Percentiles rank a stretch among this genome's conserved stretches.
These are phyloP conservation scores for Brachyptera putata DNA, from an alignment of 2,888 invertebrate species.

Conservation along the genomic window DNA sequence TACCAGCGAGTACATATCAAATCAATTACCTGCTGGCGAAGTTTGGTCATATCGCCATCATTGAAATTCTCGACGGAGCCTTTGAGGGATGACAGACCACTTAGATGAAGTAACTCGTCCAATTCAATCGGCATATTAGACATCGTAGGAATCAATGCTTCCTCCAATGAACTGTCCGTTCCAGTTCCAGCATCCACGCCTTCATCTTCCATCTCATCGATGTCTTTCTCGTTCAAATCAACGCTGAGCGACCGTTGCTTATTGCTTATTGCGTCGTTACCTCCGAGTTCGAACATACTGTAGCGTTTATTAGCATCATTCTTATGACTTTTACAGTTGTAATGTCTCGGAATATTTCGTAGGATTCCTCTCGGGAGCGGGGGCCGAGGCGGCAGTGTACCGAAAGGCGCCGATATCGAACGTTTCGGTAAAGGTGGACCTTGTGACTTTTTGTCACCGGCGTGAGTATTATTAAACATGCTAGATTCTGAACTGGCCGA, in stretches of 20 bases:
- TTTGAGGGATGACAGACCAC: conserved; percentile 59
- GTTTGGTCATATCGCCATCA: conserved; percentile 64
- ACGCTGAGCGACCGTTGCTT: conserved; percentile 32
- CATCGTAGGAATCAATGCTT: neutral
- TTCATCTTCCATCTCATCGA: conserved; percentile 47
- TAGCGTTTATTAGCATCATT: conserved; percentile 58
- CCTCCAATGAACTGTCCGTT: conserved; percentile 32
- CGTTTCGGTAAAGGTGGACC: conserved; percentile 63
- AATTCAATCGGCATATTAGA: conserved; percentile 41
- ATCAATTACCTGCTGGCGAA: conserved; percentile 45
- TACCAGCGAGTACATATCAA: too few species aligned
- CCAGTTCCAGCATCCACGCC: conserved; percentile 38
- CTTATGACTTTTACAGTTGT: conserved; percentile 48
- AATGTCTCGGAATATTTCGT: conserved; percentile 54
- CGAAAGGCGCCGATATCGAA: conserved; percentile 58
- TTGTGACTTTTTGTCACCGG: conserved; percentile 46
- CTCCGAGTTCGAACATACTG: conserved; percentile 75
- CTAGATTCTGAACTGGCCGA: conserved; percentile 71
- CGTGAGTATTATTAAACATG: conserved; percentile 44
- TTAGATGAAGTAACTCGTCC: conserved; percentile 66
- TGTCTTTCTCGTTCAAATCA: conserved; percentile 44
- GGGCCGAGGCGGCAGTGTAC: conserved; percentile 62
- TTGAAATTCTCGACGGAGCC: conserved; percentile 45
- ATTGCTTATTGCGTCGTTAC: conserved; percentile 48
- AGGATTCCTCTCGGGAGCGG: conserved; percentile 70